Base-by-base conservation (phyloP, 2,797 vertebrate genomes). In the Microhierax caerulescens region DNA sequence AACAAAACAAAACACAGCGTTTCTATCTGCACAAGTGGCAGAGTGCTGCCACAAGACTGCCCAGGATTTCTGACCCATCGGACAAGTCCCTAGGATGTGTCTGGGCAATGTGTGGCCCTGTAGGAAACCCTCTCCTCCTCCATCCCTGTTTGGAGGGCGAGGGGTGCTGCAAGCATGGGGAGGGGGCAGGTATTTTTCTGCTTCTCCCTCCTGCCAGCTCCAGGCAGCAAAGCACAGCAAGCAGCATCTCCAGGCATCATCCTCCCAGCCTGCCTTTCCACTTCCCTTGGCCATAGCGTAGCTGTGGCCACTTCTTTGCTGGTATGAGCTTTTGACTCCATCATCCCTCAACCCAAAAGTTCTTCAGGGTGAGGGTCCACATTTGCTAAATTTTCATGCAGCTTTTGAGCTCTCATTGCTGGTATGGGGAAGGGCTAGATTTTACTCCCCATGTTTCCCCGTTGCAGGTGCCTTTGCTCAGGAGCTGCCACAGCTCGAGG, bases 401-500 rank as follows among this genome's bases (percentile, higher is more conserved):
- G 60, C 45, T 3, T 56, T 74, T 21, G 10, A 64, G 32, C 32
- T 84, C 27, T 24, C 13, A 6, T 12, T 22, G 4, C 60, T 11
- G 19, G 11, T 4, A 1, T 28, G 10, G 47, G 19, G 15, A 43
- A 61, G 53, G 28, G 68, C 53, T n/a, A 56, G 23, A 18, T 82
- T 91, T 89, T 91, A 39, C 13, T 93, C 32, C 59, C 2, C 0
- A 2, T 36, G 21, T 76, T 91, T 67, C 30, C 13, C 9, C 12
- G 78, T 27, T 45, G 34, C 3, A 15, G 32, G 30, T 51, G 36
- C 36, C 2, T 41, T 41, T 0, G 1, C 63, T 53, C 2, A 6
- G 69, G 65, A 72, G 34, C 39, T 79, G 72, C 47, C 63, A 32
- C 21, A 53, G 36, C 39, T 16, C 7, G 1, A 1, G 11, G 43